Percentiles rank a stretch among this genome's conserved stretches.
Conservation (phyloP, 2,797 vertebrate genomes). For the Astyanax mexicanus region DNA sequence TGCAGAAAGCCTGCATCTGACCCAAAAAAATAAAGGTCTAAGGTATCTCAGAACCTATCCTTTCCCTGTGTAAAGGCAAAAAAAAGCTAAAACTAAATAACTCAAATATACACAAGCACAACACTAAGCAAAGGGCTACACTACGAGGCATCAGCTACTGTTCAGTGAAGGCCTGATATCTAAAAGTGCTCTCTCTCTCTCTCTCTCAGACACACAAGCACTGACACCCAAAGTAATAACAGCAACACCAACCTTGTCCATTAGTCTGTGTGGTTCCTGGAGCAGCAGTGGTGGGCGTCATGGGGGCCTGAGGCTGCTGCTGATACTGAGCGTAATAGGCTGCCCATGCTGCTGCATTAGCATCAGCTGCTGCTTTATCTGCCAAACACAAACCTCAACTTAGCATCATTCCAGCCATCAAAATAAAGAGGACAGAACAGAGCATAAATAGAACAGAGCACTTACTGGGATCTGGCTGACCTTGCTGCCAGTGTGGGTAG, state of each 20-base stretch:
- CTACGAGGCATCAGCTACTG: constrained; percentile 6
- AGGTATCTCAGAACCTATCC: constrained; percentile 30
- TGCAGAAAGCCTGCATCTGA: constrained; percentile 68
- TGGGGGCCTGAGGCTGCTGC: constrained; percentile 95
- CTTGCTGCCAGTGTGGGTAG: constrained; percentile 98
- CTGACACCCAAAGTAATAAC: constrained; percentile 1
- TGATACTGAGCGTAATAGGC: constrained; percentile 99
- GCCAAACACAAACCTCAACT: constrained; percentile 49
- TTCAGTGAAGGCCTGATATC: constrained; percentile 14
- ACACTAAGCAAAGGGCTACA: neutral
- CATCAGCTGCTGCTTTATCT: constrained; percentile 98
- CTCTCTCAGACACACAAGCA: too few relatives aligned
- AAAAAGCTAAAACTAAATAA: constrained; percentile 19
- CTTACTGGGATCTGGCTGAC: constrained; percentile 97
- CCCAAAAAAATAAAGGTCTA: constrained; percentile 59
- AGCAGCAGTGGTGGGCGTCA: constrained; percentile 90
- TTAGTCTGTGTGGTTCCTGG: constrained; percentile 92
- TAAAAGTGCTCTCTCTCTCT: too few relatives aligned
- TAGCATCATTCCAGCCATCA: neutral
- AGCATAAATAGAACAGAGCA: constrained; percentile 4
- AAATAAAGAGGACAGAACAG: neutral
- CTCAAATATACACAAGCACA: neutral
- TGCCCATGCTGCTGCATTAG: constrained; percentile 98
- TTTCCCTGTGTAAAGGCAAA: constrained; percentile 50
- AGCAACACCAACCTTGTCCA: constrained; percentile 88